Evolutionary conservation across 2,113 vertebrate species (phyloP), one percentile per base, ranked within the genome.

Genomic region (Tiliqua scincoides): DNA sequence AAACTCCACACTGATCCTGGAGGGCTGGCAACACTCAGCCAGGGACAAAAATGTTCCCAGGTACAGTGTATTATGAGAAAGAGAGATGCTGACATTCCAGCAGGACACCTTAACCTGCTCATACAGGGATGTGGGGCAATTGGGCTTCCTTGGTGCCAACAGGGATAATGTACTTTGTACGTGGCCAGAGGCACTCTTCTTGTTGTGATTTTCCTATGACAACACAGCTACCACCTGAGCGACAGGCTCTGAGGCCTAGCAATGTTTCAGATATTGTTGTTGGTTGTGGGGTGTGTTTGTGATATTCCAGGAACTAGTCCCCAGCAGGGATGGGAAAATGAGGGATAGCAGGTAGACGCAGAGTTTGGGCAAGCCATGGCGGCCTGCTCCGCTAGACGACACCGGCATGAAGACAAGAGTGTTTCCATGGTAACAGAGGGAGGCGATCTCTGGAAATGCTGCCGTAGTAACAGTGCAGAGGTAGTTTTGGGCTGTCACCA

Each of bases 381-480:
- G 4, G 40, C 25, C 30, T 15, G 61, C 62, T 59, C 75, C 48
- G 3, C n/a, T 59, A 52, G 32, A 18, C 54, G 30, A 35, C 21
- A 75, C 40, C 73, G 54, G 73, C 61, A 79, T 85, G 75, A 81
- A 83, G 54, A 52, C 9, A n/a, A 76, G 59, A 78, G 75, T 62
- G 81, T 88, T 84, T 67, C 82, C 86, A 72, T 84, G 82, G 82
- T 70, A 88, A 84, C 82, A 79, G 43, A 48, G 32, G 82, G 81
- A 54, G 67, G 37, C 75, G 84, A 87, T 70, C 48, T 79, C 81
- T 76, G 82, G 43, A 84, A 73, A 71, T 84, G 82, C 82, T 83
- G 76, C 81, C 61, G n/a, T 88, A 61, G 75, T 62, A 83, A 73
- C 86, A 78, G 67, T 35, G 81, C 57, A 21, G 59, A 79, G 74